Conservation (phyloP, 2,113 vertebrate species). For the Elachura formosa region DNA sequence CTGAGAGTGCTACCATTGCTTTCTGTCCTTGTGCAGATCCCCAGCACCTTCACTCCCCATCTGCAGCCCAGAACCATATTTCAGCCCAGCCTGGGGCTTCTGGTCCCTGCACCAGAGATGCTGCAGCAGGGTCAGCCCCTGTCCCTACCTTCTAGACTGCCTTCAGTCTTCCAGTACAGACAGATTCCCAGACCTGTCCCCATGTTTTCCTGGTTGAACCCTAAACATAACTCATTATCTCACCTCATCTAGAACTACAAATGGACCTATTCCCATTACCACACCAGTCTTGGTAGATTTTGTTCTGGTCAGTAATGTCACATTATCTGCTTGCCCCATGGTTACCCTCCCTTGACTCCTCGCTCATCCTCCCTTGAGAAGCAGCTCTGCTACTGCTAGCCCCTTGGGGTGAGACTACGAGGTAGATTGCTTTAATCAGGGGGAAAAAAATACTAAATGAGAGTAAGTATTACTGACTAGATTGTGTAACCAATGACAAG, state of each 20-base stretch:
- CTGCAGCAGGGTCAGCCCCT: background rate
- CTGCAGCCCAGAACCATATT: background rate
- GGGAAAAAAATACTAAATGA: background rate
- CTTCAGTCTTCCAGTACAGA: background rate
- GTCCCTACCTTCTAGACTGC: background rate
- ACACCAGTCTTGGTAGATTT: background rate
- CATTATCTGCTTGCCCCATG: background rate
- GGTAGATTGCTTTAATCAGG: background rate
- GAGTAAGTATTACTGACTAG: background rate
- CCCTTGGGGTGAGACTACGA: fast-evolving
- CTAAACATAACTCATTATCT: background rate
- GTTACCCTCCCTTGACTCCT: background rate
- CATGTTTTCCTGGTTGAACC: background rate
- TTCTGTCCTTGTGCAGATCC: background rate
- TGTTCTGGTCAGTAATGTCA: background rate
- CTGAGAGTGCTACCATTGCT: background rate
- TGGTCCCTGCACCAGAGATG: background rate
- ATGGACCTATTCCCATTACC: background rate
- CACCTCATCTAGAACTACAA: background rate
- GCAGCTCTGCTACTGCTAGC: background rate
- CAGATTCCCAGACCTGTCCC: background rate
- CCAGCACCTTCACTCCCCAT: background rate
- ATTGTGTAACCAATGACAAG: background rate
- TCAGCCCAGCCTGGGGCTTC: background rate
- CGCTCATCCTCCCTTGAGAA: background rate